Conservation (phyloP, 2,888 invertebrate genomes). For the Mactromeris polynyma region DNA sequence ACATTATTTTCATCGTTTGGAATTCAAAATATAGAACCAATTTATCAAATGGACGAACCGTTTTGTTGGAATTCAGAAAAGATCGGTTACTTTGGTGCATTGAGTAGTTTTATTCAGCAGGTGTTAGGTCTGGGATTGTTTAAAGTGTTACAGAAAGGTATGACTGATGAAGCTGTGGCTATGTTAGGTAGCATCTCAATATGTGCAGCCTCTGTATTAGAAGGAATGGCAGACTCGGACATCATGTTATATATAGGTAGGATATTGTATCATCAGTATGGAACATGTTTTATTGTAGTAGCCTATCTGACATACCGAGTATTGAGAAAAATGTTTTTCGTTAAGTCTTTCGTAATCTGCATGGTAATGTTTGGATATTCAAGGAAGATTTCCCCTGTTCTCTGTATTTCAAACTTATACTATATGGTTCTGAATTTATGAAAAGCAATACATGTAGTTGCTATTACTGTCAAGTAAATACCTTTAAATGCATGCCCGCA, state of each 20-base stretch:
- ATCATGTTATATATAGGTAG: conserved; percentile 46
- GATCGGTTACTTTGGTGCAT: conserved; percentile 58
- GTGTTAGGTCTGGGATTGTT: conserved; percentile 57
- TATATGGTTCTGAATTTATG: too few species aligned
- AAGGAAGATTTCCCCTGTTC: too few species aligned
- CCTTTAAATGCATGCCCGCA: too few species aligned
- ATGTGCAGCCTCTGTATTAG: conserved; percentile 46
- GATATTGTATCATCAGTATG: too few species aligned
- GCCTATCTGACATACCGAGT: too few species aligned
- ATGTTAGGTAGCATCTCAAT: conserved; percentile 58
- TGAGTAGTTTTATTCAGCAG: conserved; percentile 34
- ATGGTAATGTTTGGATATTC: too few species aligned
- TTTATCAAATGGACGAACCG: conserved; percentile 64
- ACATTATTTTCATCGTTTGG: conserved; percentile 49
- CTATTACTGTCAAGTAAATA: too few species aligned
- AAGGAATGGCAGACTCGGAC: conserved; percentile 54
- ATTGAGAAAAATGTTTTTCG: too few species aligned
- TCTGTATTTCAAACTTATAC: too few species aligned
- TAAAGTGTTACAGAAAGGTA: conserved; percentile 46
- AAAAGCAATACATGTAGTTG: too few species aligned
- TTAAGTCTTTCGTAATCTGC: too few species aligned
- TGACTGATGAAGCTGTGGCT: conserved; percentile 61
- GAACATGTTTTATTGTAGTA: too few species aligned
- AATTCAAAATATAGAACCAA: conserved; percentile 54
- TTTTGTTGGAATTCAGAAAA: conserved; percentile 72